Percentiles rank a stretch among this genome's conserved stretches.
Evolutionary conservation across 2,888 invertebrate species (phyloP).

Genomic region (Drosophila lacicola): DNA sequence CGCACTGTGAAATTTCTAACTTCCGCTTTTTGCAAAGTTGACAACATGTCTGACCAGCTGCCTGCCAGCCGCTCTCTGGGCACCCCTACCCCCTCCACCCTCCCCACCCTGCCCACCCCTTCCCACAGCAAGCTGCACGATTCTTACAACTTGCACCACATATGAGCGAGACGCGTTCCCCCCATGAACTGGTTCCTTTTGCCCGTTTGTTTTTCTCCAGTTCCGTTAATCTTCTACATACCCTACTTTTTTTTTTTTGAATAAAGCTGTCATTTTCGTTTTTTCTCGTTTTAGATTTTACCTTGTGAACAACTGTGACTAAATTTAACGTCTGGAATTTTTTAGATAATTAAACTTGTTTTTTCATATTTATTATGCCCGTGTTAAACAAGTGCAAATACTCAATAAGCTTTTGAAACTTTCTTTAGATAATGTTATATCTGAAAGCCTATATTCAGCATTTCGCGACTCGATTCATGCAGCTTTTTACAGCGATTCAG

Average conservation of each 20-base stretch:
- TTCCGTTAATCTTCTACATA: background rate
- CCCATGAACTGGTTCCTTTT: slow-evolving; percentile 16
- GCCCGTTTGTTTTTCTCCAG: background rate
- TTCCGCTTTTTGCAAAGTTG: slow-evolving; percentile 78
- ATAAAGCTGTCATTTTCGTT: no score
- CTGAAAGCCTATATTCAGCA: no score
- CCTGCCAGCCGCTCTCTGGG: background rate
- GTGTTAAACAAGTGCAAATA: no score
- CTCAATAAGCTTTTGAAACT: no score
- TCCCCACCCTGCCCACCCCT: background rate
- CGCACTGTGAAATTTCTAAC: slow-evolving; percentile 76
- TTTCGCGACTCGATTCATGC: no score
- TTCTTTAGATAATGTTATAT: no score
- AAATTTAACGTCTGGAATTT: no score
- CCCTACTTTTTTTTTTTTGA: background rate
- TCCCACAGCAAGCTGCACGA: background rate
- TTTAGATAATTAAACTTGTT: no score
- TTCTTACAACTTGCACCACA: background rate
- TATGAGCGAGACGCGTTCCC: slow-evolving; percentile 1
- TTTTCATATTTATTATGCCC: no score
- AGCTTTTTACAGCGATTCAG: no score
- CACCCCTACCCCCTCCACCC: background rate
- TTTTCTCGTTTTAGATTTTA: no score
- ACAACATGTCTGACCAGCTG: slow-evolving; percentile 67
- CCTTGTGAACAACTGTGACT: no score